These are phyloP conservation scores for Hormaphis cornu DNA, from an alignment of 1,140 invertebrate species.

Conservation along the genomic window DNA sequence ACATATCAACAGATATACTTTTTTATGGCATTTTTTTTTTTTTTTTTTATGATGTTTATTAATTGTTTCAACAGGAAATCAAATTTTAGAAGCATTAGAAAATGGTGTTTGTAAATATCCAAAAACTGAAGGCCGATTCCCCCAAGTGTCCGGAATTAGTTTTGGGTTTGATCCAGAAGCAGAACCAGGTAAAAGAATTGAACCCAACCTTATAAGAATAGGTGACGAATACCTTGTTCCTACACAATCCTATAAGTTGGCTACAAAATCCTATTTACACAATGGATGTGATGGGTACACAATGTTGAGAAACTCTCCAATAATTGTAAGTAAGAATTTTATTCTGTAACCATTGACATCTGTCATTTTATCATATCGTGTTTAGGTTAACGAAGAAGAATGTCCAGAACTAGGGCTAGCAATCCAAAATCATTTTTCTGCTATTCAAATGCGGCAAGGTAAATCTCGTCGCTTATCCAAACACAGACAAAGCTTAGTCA, in stretches of 20 bases:
- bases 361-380: not conserved
- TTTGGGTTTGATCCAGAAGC: slow-evolving; percentile 75
- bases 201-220: slow-evolving; percentile 61
- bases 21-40: not conserved
- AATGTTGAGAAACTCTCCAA: slow-evolving; percentile 59
- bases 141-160: slow-evolving; percentile 67
- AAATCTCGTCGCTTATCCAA: slow-evolving; percentile 60
- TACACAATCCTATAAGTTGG: slow-evolving; percentile 63
- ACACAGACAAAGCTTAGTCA: slow-evolving; percentile 73
- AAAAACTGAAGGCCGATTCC: slow-evolving; percentile 70
- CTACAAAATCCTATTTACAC: slow-evolving; percentile 70
- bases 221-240: slow-evolving; percentile 71
- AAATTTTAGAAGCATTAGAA: slow-evolving; percentile 64
- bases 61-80: slow-evolving; percentile 46
- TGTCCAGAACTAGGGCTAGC: slow-evolving; percentile 70
- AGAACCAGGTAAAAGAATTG: slow-evolving; percentile 59
- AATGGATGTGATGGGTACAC: slow-evolving; percentile 77
- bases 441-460: slow-evolving; percentile 66
- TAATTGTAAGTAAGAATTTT: slow-evolving; percentile 50
- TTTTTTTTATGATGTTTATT: not conserved
- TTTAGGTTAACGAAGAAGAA: slow-evolving; percentile 66
- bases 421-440: slow-evolving; percentile 79
- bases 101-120: slow-evolving; percentile 70
- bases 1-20: too few species aligned
- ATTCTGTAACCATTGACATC: not conserved